Evolutionary conservation across 2,888 invertebrate genomes (phyloP).

Genomic region (Cephus sareptanus): DNA sequence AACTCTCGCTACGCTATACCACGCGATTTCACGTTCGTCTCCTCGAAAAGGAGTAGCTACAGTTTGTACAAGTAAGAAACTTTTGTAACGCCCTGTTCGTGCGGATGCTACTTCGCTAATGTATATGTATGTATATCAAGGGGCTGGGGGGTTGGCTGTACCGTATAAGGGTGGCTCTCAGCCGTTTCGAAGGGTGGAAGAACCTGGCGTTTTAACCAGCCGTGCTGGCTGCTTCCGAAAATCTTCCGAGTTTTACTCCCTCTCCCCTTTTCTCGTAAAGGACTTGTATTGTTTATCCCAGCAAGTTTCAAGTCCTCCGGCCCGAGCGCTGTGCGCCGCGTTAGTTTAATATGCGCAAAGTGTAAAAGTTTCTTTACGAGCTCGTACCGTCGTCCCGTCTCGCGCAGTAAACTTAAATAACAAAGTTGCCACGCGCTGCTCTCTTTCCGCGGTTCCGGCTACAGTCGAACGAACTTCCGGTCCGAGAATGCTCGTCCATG

Average conservation of each 20-base stretch:
- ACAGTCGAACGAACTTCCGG: not conserved
- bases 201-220: conserved; percentile 2
- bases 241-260: conserved; percentile 22
- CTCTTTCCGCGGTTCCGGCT: not conserved
- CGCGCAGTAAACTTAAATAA: conserved; percentile 38
- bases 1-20: not conserved
- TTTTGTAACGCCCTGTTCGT: conserved; percentile 41
- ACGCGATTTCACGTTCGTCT: conserved; percentile 24
- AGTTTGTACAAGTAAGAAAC: conserved; percentile 54
- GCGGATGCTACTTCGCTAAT: conserved; percentile 5
- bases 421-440: conserved; percentile 28
- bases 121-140: not conserved
- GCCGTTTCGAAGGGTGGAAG: not conserved
- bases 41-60: conserved; percentile 46
- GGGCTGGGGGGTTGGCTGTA: not conserved
- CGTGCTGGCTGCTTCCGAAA: conserved; percentile 9
- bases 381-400: conserved; percentile 31
- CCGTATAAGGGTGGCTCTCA: not conserved
- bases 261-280: conserved; percentile 5
- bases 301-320: conserved; percentile 30
- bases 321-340: conserved; percentile 15
- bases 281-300: conserved; percentile 35
- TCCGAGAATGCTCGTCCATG: not conserved
- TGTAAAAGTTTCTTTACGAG: conserved; percentile 40
- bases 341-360: conserved; percentile 49